phyloP scores from a whole-genome alignment of 1,140 invertebrate species.

The Drosophila asahinai region DNA sequence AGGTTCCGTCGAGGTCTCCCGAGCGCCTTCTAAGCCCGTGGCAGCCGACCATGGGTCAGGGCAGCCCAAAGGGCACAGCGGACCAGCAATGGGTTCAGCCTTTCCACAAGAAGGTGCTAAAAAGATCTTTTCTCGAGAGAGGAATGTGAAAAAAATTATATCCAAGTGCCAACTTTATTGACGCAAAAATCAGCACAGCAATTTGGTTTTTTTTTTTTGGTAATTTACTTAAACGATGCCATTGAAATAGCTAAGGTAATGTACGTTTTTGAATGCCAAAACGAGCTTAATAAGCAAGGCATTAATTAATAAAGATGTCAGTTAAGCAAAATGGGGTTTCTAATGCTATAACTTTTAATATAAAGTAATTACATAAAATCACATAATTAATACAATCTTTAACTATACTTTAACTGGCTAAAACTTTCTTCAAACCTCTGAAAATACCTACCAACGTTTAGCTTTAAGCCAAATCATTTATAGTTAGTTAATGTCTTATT shows the following conservation, averaged over 20 bases:
- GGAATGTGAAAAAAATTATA: slow-evolving; percentile 25
- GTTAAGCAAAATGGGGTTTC: not conserved
- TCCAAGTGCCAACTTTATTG: slow-evolving; percentile 3
- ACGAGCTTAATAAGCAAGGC: not conserved
- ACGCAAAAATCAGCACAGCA: not conserved
- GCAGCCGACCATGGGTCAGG: slow-evolving; percentile 61
- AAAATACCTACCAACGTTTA: not conserved
- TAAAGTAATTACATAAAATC: not conserved
- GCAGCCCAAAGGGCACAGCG: slow-evolving; percentile 55
- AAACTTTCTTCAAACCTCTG: not conserved
- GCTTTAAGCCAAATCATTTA: too few relatives aligned
- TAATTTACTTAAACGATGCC: slow-evolving; percentile 4
- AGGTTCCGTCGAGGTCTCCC: slow-evolving; percentile 38
- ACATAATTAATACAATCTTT: not conserved
- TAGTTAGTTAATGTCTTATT: too few relatives aligned
- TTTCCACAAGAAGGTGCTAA: slow-evolving; percentile 31
- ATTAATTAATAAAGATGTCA: not conserved
- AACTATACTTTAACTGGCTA: not conserved
- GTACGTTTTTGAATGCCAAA: not conserved
- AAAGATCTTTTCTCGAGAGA: slow-evolving; percentile 6
- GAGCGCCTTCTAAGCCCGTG: slow-evolving; percentile 61
- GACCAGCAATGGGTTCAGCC: slow-evolving; percentile 47
- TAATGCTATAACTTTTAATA: not conserved
- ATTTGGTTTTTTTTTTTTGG: slow-evolving; percentile 11
- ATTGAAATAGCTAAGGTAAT: slow-evolving; percentile 9